These are phyloP conservation scores for Apis laboriosa DNA, from an alignment of 1,140 invertebrate species.

Conservation along the genomic window DNA sequence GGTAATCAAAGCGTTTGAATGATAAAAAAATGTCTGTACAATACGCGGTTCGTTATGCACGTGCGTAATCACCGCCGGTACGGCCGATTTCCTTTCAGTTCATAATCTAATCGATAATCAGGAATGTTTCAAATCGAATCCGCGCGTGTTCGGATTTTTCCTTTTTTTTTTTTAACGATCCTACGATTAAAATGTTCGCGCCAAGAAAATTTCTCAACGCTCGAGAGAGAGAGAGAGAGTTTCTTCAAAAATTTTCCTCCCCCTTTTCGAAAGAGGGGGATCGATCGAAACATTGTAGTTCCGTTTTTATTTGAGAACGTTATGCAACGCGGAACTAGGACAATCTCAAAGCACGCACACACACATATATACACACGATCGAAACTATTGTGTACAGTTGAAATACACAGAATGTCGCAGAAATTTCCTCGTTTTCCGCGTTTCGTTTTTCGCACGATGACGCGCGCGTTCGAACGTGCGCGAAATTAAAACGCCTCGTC, in stretches of 20 bases:
- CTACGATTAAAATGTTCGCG: background rate
- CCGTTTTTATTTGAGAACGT: background rate
- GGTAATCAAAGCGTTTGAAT: conserved; percentile 49
- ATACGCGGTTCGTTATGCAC: conserved; percentile 57
- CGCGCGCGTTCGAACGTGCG: conserved; percentile 21
- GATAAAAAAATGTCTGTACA: conserved; percentile 49
- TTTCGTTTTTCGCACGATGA: conserved; percentile 22
- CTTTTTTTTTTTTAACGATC: background rate
- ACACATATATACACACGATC: background rate
- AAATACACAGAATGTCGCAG: background rate
- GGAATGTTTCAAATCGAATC: background rate
- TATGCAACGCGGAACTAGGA: background rate
- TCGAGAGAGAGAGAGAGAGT: background rate
- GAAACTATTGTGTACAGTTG: too few relatives aligned
- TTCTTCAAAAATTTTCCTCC: background rate
- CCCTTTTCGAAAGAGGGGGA: too few relatives aligned
- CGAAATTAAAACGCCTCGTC: conserved; percentile 43
- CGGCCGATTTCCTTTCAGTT: conserved; percentile 12
- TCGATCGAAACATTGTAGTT: background rate
- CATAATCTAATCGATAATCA: background rate
- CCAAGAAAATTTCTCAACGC: background rate
- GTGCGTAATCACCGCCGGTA: conserved; percentile 22
- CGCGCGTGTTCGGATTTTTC: background rate
- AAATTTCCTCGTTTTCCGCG: conserved; percentile 12
- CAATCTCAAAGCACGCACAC: background rate